Conservation (phyloP, 2,797 vertebrate species). For the Acrossocheilus fasciatus region DNA sequence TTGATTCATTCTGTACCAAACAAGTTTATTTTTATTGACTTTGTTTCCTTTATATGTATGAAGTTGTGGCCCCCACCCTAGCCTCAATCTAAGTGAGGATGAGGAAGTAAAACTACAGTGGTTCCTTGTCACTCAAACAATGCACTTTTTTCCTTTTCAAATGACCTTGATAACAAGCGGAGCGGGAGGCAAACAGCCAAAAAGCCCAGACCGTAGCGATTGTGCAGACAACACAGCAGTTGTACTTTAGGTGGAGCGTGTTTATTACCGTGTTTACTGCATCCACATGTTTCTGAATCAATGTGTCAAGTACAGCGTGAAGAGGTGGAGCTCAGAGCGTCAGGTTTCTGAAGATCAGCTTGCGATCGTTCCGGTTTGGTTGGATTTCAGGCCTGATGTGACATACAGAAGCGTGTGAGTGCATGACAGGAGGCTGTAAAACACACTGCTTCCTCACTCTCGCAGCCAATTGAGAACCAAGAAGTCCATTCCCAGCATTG, state of each 20-base stretch:
- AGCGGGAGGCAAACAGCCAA: not conserved
- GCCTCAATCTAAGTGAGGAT: not conserved
- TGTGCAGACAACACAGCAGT: not conserved
- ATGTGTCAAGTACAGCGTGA: not conserved
- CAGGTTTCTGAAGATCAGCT: conserved; percentile 43
- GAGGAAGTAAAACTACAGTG: conserved; percentile 42
- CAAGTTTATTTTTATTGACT: not conserved
- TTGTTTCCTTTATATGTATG: conserved; percentile 17
- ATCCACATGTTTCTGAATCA: not conserved
- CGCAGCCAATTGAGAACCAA: not conserved
- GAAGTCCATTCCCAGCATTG: not conserved
- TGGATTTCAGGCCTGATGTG: conserved; percentile 25
- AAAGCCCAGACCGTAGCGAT: not conserved
- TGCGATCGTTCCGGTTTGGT: conserved; percentile 42
- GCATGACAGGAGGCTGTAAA: not conserved
- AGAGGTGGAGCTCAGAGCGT: conserved; percentile 1
- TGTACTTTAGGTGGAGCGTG: not conserved
- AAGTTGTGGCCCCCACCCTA: not conserved
- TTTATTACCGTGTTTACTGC: not conserved
- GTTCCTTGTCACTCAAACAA: not conserved
- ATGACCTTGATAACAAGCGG: not conserved
- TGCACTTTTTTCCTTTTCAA: not conserved
- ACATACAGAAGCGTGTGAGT: not conserved
- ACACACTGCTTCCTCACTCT: not conserved
- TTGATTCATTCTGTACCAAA: not conserved